A percentile compares a stretch with the other conserved stretches of the same genome.
Evolutionary conservation across 2,888 invertebrate genomes (phyloP).

Genomic region (Brenthis ino): DNA sequence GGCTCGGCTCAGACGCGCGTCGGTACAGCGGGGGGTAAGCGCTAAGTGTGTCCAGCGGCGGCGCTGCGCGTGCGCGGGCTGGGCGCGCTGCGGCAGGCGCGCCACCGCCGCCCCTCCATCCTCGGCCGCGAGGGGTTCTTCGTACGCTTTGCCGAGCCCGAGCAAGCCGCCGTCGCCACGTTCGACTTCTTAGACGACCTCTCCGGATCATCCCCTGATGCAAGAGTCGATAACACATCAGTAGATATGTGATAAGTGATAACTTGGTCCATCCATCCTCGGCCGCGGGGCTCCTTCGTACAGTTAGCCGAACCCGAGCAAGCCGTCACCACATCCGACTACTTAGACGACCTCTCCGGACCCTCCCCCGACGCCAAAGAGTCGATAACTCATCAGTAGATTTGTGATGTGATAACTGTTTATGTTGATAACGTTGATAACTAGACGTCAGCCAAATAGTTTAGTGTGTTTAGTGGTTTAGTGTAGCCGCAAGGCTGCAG

Average conservation of each 20-base stretch:
- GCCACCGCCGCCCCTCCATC: slow-evolving; percentile 85
- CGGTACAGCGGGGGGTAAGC: slow-evolving; percentile 64
- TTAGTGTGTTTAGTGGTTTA: slow-evolving; percentile 52
- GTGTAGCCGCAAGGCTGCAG: slow-evolving; percentile 70
- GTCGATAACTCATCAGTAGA: slow-evolving; percentile 46
- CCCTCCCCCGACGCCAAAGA: slow-evolving; percentile 75
- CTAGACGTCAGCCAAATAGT: slow-evolving; percentile 61
- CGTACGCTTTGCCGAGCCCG: slow-evolving; percentile 89
- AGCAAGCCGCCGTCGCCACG: slow-evolving; percentile 86
- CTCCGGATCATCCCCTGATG: slow-evolving; percentile 71
- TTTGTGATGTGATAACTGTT: slow-evolving; percentile 14
- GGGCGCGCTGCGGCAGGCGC: slow-evolving; percentile 79
- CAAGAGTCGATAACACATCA: slow-evolving; percentile 58
- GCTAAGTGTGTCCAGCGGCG: slow-evolving; percentile 78
- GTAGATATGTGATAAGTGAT: slow-evolving; percentile 14
- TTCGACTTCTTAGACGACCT: slow-evolving; percentile 91
- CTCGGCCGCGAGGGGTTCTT: slow-evolving; percentile 86
- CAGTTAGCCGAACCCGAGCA: slow-evolving; percentile 89
- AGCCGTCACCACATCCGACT: slow-evolving; percentile 90
- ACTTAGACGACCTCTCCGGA: slow-evolving; percentile 86
- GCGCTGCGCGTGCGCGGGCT: slow-evolving; percentile 82
- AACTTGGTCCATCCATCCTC: slow-evolving; percentile 84
- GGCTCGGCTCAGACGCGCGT: slow-evolving; percentile 49
- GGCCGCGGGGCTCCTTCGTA: slow-evolving; percentile 89
- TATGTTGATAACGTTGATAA: too few relatives aligned